Conservation (phyloP, 2,888 invertebrate species). For the Pteria penguin region DNA sequence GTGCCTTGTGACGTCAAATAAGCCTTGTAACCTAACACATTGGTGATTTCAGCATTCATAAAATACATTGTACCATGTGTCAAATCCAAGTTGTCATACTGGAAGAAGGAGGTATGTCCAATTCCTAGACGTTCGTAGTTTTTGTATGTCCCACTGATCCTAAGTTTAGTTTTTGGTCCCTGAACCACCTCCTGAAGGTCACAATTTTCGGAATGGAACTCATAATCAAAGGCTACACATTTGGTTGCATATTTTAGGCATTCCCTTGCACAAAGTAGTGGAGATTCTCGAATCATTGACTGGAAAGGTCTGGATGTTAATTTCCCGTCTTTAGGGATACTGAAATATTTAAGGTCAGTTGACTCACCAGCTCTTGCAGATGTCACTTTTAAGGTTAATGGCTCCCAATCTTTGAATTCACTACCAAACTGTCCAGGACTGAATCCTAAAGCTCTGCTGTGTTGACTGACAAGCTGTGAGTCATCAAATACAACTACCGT, state of each 20-base stretch:
- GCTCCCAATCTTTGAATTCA: constrained; percentile 56
- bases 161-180: constrained; percentile 55
- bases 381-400: constrained; percentile 44
- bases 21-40: constrained; percentile 57
- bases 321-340: constrained; percentile 55
- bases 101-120: constrained; percentile 54
- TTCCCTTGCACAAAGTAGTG: constrained; percentile 51
- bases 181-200: constrained; percentile 60
- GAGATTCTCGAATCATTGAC: constrained; percentile 34
- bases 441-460: constrained; percentile 57
- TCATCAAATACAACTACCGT: constrained; percentile 66
- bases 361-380: constrained; percentile 29
- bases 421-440: constrained; percentile 58
- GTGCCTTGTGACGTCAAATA: constrained; percentile 57
- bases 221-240: constrained; percentile 66
- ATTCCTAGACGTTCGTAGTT: constrained; percentile 61
- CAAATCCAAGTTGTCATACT: constrained; percentile 47
- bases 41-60: constrained; percentile 57
- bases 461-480: constrained; percentile 51
- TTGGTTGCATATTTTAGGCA: constrained; percentile 53
- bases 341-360: constrained; percentile 50
- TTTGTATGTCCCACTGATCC: constrained; percentile 57
- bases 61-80: constrained; percentile 59
- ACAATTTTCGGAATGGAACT: constrained; percentile 59
- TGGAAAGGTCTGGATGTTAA: constrained; percentile 49